Evolutionary conservation across 2,113 vertebrate genomes (phyloP).

Genomic region (Peromyscus polionotus): DNA sequence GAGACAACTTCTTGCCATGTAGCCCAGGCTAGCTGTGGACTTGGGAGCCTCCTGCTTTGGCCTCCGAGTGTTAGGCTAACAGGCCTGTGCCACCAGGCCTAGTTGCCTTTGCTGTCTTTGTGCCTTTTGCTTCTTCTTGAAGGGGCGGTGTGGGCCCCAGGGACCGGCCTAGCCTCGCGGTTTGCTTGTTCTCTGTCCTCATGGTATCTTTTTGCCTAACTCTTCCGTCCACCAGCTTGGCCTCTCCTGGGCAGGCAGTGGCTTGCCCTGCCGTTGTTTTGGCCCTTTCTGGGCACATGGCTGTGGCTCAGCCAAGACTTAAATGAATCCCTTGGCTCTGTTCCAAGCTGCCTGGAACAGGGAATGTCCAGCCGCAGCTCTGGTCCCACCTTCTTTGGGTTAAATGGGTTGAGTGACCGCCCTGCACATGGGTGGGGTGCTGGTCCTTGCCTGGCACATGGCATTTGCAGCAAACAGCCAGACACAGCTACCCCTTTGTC

Average conservation of each 20-base stretch:
- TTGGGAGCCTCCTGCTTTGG: background rate
- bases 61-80: background rate
- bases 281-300: background rate
- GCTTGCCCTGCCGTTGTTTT: background rate
- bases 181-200: background rate
- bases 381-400: background rate
- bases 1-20: background rate
- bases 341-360: background rate
- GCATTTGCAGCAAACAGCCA: background rate
- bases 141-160: background rate
- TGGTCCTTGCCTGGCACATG: background rate
- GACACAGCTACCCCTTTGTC: background rate
- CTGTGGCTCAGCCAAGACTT: background rate
- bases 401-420: background rate
- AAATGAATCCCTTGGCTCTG: background rate
- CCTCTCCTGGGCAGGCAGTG: background rate
- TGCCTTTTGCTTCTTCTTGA: background rate
- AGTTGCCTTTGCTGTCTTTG: background rate
- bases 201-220: fast-evolving
- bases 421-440: background rate
- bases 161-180: background rate
- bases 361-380: background rate
- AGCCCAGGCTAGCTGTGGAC: background rate
- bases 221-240: background rate
- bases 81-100: background rate